Percentiles rank a stretch among this genome's conserved stretches.
These are phyloP conservation scores for Petromus typicus DNA, from an alignment of 2,113 vertebrate species.

Conservation along the genomic window DNA sequence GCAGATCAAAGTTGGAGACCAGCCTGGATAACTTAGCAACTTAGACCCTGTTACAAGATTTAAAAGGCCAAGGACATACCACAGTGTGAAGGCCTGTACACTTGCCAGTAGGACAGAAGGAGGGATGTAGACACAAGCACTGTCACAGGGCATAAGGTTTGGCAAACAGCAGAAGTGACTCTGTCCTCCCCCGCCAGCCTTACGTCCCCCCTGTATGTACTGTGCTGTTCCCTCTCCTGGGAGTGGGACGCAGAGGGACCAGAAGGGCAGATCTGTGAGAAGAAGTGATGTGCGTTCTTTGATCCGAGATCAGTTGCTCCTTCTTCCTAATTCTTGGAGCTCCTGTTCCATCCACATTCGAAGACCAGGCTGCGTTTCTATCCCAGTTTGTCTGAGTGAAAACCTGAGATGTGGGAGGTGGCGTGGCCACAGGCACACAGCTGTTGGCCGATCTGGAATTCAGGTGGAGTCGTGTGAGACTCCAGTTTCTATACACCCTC, in stretches of 20 bases:
- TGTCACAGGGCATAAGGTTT: not conserved
- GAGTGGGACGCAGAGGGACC: not conserved
- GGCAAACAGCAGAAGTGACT: not conserved
- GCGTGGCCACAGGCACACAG: too few relatives aligned
- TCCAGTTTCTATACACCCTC: not conserved
- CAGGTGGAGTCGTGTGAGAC: not conserved
- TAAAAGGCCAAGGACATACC: not conserved
- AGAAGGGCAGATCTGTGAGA: not conserved
- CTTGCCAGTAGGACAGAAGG: too few relatives aligned
- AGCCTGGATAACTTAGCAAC: not conserved
- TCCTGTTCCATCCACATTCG: not conserved
- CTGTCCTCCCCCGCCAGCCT: not conserved
- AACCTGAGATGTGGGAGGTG: not conserved
- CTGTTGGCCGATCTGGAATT: not conserved
- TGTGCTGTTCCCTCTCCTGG: rapidly evolving
- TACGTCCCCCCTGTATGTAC: not conserved
- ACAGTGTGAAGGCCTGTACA: too few relatives aligned
- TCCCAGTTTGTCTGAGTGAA: not conserved
- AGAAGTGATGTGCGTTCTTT: too few relatives aligned
- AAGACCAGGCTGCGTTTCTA: not conserved
- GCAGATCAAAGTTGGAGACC: not conserved
- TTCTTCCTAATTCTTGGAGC: not conserved
- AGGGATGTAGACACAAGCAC: not conserved
- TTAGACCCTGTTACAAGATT: not conserved
- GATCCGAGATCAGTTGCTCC: not conserved